These are phyloP conservation scores for Lacerta agilis DNA, from an alignment of 2,797 vertebrate genomes.

Conservation along the genomic window DNA sequence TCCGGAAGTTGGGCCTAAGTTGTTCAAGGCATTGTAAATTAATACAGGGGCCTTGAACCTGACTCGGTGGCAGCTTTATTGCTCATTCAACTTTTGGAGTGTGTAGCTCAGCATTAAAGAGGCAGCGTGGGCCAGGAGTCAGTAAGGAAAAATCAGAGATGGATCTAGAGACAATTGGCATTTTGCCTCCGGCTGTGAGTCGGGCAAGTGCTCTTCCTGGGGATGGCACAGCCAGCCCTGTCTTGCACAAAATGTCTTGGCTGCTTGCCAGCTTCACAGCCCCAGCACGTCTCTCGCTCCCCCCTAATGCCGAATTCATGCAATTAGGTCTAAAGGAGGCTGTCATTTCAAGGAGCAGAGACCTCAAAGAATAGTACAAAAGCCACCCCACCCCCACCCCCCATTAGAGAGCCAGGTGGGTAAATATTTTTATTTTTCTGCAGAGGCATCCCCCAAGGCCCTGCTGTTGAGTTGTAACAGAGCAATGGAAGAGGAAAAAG, in stretches of 20 bases:
- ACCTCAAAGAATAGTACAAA: slow-evolving; percentile 11
- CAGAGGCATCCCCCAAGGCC: neutral
- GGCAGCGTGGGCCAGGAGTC: neutral
- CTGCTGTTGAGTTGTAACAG: neutral
- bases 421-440: slow-evolving; percentile 34
- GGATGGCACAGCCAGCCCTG: slow-evolving; percentile 26
- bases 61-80: neutral
- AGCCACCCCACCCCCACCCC: neutral
- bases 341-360: slow-evolving; percentile 26
- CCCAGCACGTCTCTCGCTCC: neutral
- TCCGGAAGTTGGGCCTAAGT: too few relatives aligned
- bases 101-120: neutral
- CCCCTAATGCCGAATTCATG: slow-evolving; percentile 9
- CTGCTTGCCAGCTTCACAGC: neutral
- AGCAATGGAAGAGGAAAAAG: neutral
- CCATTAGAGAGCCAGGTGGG: slow-evolving; percentile 5
- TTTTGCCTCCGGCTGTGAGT: slow-evolving; percentile 29
- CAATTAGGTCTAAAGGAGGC: slow-evolving; percentile 20
- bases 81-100: neutral
- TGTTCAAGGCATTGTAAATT: too few relatives aligned
- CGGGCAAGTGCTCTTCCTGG: slow-evolving; percentile 34
- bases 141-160: neutral
- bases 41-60: too few relatives aligned
- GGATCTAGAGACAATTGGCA: neutral
- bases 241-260: slow-evolving; percentile 5